A percentile compares a stretch with the other conserved stretches of the same genome.
Evolutionary conservation across 2,888 invertebrate genomes (phyloP).

Genomic region (Hydraecia micacea): DNA sequence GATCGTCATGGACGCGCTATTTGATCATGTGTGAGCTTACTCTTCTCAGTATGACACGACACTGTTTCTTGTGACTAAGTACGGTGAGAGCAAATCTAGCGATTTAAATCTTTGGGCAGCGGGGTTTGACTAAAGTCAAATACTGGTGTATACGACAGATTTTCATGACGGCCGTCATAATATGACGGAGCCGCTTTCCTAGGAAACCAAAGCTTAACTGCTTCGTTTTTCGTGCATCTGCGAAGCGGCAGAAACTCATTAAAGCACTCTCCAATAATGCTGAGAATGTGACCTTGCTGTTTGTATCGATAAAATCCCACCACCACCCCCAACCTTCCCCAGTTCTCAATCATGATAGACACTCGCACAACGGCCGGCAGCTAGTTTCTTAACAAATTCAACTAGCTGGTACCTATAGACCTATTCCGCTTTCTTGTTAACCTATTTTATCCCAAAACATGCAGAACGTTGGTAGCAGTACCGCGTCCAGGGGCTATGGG

Average conservation of each 20-base stretch:
- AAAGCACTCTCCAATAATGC: not conserved
- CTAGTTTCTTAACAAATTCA: not conserved
- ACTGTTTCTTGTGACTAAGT: not conserved
- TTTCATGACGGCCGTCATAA: not conserved
- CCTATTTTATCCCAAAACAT: slow-evolving; percentile 29
- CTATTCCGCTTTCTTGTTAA: not conserved
- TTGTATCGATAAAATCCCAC: not conserved
- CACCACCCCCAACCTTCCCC: not conserved
- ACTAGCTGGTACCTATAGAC: not conserved
- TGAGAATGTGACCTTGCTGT: not conserved
- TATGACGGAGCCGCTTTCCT: not conserved
- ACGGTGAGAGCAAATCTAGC: not conserved
- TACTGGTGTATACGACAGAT: too few species aligned
- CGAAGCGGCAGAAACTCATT: not conserved
- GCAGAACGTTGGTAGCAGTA: slow-evolving; percentile 42
- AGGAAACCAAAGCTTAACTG: not conserved
- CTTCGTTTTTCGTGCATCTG: not conserved
- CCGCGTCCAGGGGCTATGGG: slow-evolving; percentile 4
- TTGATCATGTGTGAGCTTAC: not conserved
- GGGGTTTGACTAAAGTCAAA: not conserved
- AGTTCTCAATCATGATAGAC: not conserved
- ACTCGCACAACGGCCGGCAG: not conserved
- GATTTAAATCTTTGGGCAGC: not conserved
- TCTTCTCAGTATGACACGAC: not conserved
- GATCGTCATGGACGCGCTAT: not conserved